These are phyloP conservation scores for Myotis davidii DNA, from an alignment of 2,113 vertebrate species.

Conservation along the genomic window DNA sequence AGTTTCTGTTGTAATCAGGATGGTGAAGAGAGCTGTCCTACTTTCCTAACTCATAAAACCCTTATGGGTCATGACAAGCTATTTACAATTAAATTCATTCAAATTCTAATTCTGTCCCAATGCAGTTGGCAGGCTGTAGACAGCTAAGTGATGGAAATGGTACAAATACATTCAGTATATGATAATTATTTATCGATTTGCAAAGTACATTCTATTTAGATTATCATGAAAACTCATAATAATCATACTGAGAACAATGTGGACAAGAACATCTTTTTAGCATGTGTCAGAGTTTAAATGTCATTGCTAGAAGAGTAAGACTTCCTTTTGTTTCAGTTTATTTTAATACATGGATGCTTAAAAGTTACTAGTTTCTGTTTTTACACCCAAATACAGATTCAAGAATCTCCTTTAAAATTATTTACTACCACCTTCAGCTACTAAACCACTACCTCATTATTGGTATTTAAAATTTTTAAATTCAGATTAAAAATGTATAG, in stretches of 20 bases:
- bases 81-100: slow-evolving; percentile 45
- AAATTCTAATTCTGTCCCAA: slow-evolving; percentile 52
- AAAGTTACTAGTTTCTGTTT: slow-evolving; percentile 1
- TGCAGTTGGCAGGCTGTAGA: slow-evolving; percentile 24
- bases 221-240: neutral
- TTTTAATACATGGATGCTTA: neutral
- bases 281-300: neutral
- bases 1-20: slow-evolving; percentile 16
- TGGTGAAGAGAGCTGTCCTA: neutral
- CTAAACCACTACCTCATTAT: neutral
- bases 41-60: neutral
- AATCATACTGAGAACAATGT: neutral
- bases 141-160: slow-evolving; percentile 12
- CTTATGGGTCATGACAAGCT: slow-evolving; percentile 48
- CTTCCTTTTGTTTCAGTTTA: neutral
- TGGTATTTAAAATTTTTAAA: slow-evolving; percentile 28
- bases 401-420: slow-evolving; percentile 47
- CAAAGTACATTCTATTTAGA: slow-evolving; percentile 41
- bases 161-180: slow-evolving; percentile 44
- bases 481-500: neutral
- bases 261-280: neutral
- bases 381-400: neutral
- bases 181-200: slow-evolving; percentile 72
- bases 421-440: neutral
- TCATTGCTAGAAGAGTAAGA: neutral